phyloP scores from a whole-genome alignment of 2,888 invertebrate species.

The Spatulosminthurus flaviceps region DNA sequence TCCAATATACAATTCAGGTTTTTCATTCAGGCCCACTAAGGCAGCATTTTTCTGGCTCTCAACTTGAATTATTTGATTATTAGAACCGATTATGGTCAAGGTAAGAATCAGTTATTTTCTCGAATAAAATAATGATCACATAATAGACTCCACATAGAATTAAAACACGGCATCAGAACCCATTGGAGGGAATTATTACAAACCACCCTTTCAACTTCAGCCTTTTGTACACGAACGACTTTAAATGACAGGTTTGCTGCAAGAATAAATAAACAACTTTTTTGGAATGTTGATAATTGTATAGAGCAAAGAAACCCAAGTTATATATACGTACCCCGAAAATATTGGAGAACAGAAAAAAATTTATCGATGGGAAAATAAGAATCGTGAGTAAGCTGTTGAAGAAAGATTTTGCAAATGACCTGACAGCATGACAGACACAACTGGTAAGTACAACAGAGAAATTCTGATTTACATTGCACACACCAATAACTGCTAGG shows the following conservation, averaged over 20 bases:
- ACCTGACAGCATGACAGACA: conserved; percentile 21
- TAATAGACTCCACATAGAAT: too few relatives aligned
- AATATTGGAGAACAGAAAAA: neutral
- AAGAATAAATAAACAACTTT: conserved; percentile 31
- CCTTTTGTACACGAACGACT: conserved; percentile 7
- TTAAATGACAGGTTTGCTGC: conserved; percentile 16
- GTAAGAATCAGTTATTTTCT: too few relatives aligned
- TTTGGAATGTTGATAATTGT: conserved; percentile 23
- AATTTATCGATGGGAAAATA: neutral
- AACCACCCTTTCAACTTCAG: conserved; percentile 5
- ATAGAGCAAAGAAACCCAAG: neutral
- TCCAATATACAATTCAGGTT: neutral
- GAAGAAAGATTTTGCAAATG: conserved; percentile 29
- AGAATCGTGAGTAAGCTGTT: conserved; percentile 10
- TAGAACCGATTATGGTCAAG: neutral
- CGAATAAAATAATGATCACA: too few relatives aligned
- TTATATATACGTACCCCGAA: neutral
- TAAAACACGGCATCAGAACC: too few relatives aligned
- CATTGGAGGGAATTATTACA: neutral
- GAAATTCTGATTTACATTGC: too few relatives aligned
- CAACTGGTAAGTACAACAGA: neutral
- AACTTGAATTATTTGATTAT: neutral
- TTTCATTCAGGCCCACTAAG: neutral
- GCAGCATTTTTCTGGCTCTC: neutral
- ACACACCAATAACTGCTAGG: neutral